Percentiles rank a stretch among this genome's conserved stretches.
phyloP scores from a whole-genome alignment of 2,113 vertebrate species.

The Oryzias celebensis region DNA sequence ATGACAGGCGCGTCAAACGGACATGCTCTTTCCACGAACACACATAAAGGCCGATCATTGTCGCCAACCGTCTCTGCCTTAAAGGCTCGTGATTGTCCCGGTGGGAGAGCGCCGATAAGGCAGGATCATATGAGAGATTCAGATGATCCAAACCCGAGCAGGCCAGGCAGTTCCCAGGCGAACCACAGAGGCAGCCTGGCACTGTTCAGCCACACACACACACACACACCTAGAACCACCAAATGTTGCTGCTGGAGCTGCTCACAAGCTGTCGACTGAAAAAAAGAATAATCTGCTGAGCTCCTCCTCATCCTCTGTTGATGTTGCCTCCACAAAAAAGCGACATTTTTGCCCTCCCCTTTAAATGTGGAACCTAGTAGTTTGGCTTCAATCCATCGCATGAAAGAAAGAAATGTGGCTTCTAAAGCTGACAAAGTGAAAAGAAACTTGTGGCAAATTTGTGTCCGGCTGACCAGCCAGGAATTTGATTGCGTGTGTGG shows the following conservation, averaged over 20 bases:
- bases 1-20: too few species aligned
- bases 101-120: not conserved
- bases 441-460: slow-evolving; percentile 42
- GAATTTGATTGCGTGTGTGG: slow-evolving; percentile 72
- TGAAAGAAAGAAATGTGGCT: not conserved
- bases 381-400: not conserved
- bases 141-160: slow-evolving; percentile 31
- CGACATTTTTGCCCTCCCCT: slow-evolving; percentile 14
- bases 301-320: not conserved
- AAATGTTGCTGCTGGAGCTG: slow-evolving; percentile 21
- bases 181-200: slow-evolving; percentile 53
- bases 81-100: not conserved
- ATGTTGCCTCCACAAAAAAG: not conserved
- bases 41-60: too few species aligned
- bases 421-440: slow-evolving; percentile 8
- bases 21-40: too few species aligned
- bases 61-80: too few species aligned
- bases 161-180: slow-evolving; percentile 56
- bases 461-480: slow-evolving; percentile 64
- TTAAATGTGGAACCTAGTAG: slow-evolving; percentile 16
- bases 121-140: slow-evolving; percentile 6
- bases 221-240: slow-evolving; percentile 32
- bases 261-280: not conserved
- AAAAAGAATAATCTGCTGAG: not conserved
- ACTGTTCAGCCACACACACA: slow-evolving; percentile 62